Evolutionary conservation across 2,797 vertebrate species (phyloP).

Genomic region (Taeniopygia guttata): DNA sequence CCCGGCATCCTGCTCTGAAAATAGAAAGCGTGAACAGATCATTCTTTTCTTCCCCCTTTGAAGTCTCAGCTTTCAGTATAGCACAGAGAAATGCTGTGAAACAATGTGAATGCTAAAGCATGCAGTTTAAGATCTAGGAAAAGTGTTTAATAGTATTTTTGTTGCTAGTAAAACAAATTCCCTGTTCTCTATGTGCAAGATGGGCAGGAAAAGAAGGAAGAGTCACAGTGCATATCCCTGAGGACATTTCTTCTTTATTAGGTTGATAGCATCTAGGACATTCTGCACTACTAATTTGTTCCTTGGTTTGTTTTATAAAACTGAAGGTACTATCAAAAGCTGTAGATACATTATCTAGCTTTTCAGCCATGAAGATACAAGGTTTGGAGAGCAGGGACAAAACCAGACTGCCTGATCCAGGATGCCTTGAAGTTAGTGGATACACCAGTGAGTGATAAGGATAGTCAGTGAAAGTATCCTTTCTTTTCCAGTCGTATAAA

Average conservation of each 20-base stretch:
- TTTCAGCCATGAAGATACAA: background rate
- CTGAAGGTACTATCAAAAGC: background rate
- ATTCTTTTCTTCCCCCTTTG: background rate
- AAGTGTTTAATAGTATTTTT: background rate
- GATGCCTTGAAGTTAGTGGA: background rate
- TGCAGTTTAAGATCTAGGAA: background rate
- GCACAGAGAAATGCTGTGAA: background rate
- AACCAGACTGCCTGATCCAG: background rate
- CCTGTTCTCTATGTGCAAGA: background rate
- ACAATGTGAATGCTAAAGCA: background rate
- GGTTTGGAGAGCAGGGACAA: background rate
- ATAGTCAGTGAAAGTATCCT: background rate
- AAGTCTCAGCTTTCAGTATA: background rate
- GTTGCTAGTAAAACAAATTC: background rate
- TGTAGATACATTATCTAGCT: background rate
- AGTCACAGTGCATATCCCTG: background rate
- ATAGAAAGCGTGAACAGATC: background rate
- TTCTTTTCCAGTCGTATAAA: background rate
- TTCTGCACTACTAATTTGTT: background rate
- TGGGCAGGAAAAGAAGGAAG: background rate
- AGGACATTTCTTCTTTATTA: background rate
- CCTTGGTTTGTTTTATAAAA: background rate
- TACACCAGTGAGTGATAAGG: background rate
- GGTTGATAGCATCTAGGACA: background rate
- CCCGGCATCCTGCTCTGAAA: slow-evolving; percentile 7